Conservation (phyloP, 2,888 invertebrate genomes). For the Epistrophe eligans region DNA sequence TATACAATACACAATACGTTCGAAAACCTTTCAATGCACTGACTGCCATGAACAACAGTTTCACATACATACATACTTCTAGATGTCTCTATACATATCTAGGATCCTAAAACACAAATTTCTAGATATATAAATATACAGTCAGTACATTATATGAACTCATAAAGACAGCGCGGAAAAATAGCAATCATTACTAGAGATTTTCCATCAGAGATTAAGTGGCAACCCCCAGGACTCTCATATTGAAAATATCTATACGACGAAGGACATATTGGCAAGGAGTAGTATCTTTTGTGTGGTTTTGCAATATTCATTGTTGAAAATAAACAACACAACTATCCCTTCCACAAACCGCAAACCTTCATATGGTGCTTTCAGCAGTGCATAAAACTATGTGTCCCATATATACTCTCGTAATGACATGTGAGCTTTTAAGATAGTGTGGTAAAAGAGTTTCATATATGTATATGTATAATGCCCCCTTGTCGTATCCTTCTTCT, state of each 20-base stretch:
- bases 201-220: constrained; percentile 75
- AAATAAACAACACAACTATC: constrained; percentile 42
- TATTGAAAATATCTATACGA: constrained; percentile 55
- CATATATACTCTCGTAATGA: constrained; percentile 54
- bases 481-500: background rate
- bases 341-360: constrained; percentile 1
- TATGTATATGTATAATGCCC: too few relatives aligned
- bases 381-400: constrained; percentile 6
- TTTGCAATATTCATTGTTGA: constrained; percentile 65
- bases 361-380: background rate
- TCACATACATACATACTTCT: constrained; percentile 1
- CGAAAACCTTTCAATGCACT: background rate
- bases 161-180: constrained; percentile 68
- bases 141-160: constrained; percentile 4
- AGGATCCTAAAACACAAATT: constrained; percentile 2
- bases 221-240: constrained; percentile 55
- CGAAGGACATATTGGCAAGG: constrained; percentile 49
- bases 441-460: background rate
- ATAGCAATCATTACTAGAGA: constrained; percentile 74
- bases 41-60: background rate
- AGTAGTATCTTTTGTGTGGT: constrained; percentile 66
- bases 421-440: constrained; percentile 43
- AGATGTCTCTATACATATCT: background rate
- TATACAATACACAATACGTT: constrained; percentile 9
- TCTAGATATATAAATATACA: background rate